These are phyloP conservation scores for Ceyx cyanopectus DNA, from an alignment of 2,113 vertebrate genomes.

Conservation along the genomic window DNA sequence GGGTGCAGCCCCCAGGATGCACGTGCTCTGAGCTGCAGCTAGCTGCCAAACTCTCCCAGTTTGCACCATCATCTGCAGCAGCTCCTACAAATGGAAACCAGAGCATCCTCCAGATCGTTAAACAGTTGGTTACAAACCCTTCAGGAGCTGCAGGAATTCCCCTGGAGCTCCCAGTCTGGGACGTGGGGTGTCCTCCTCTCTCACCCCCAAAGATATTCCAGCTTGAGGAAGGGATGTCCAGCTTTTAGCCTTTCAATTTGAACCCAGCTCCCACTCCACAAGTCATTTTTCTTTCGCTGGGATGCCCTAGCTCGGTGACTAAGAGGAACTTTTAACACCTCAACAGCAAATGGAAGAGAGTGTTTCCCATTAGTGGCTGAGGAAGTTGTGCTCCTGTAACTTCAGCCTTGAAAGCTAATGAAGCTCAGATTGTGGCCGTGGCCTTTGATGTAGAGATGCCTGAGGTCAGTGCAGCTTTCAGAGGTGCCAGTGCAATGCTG, in stretches of 20 bases:
- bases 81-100: slow-evolving; percentile 31
- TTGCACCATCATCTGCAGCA: background rate
- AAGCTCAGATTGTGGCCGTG: slow-evolving; percentile 68
- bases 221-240: background rate
- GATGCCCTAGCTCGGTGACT: slow-evolving; percentile 53
- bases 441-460: slow-evolving; percentile 73
- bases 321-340: slow-evolving; percentile 73
- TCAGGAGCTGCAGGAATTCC: background rate
- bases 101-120: background rate
- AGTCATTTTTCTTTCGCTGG: slow-evolving; percentile 65
- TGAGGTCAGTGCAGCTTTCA: slow-evolving; percentile 64
- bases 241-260: background rate
- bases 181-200: background rate
- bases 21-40: background rate
- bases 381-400: slow-evolving; percentile 72
- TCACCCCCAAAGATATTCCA: background rate
- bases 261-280: slow-evolving; percentile 36
- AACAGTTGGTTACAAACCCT: background rate
- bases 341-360: slow-evolving; percentile 68
- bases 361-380: slow-evolving; percentile 72
- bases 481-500: slow-evolving; percentile 64
- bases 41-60: background rate
- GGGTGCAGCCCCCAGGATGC: accelerated
- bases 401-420: slow-evolving; percentile 69
- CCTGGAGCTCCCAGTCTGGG: background rate